Evolutionary conservation across 2,797 vertebrate genomes (phyloP).

Genomic region (Gymnodraco acuticeps): DNA sequence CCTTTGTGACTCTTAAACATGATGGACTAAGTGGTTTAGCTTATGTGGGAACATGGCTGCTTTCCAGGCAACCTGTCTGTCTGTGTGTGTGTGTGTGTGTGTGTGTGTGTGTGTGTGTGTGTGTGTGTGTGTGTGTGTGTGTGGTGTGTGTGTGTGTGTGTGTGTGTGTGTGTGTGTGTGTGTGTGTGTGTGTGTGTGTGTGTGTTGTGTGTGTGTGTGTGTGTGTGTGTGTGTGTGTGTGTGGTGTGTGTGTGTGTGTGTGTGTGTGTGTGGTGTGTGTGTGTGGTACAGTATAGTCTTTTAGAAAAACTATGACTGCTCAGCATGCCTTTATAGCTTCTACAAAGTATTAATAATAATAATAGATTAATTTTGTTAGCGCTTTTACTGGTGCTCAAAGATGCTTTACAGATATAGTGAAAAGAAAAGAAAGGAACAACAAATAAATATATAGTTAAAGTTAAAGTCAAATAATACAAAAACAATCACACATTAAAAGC

Average conservation of each 20-base stretch:
- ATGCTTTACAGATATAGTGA: no score
- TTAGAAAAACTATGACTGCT: slow-evolving; percentile 6
- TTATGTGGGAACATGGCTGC: slow-evolving; percentile 77
- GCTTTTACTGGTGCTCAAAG: no score
- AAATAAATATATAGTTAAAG: no score
- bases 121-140: background rate
- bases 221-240: slow-evolving; percentile 24
- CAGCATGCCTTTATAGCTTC: slow-evolving; percentile 7
- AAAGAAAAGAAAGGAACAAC: no score
- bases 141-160: no score
- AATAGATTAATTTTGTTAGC: no score
- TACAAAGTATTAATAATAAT: background rate
- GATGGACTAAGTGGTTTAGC: slow-evolving; percentile 70
- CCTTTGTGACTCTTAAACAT: slow-evolving; percentile 59
- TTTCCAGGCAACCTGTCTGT: slow-evolving; percentile 61
- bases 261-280: background rate
- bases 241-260: slow-evolving; percentile 36
- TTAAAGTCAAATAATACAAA: no score
- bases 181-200: slow-evolving; percentile 38
- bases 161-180: slow-evolving; percentile 15
- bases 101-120: slow-evolving; percentile 14
- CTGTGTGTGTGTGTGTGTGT: slow-evolving; percentile 35
- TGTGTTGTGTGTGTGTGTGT: background rate
- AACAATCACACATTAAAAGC: no score
- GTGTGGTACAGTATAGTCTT: background rate